Percentiles rank a stretch among this genome's conserved stretches.
phyloP scores from a whole-genome alignment of 2,888 invertebrate genomes.

The Trissoscelio sp. region DNA sequence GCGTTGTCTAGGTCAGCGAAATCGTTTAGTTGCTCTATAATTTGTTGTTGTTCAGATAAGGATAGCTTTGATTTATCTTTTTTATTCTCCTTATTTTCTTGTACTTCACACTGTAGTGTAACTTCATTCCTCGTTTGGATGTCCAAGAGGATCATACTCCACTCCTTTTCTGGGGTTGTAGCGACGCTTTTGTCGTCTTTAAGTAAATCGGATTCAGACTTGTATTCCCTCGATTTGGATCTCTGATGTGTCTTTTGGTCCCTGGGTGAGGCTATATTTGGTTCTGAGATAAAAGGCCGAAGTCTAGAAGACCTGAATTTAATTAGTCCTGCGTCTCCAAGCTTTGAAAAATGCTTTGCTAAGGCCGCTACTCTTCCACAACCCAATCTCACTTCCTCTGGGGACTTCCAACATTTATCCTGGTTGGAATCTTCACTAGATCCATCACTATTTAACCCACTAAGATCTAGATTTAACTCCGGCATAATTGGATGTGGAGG shows the following conservation, averaged over 20 bases:
- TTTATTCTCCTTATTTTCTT: slow-evolving; percentile 42
- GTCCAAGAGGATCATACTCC: slow-evolving; percentile 78
- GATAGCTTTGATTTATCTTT: slow-evolving; percentile 75
- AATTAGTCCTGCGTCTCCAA: slow-evolving; percentile 82
- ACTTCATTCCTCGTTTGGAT: slow-evolving; percentile 74
- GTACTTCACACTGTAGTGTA: slow-evolving; percentile 34
- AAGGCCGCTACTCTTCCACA: slow-evolving; percentile 89
- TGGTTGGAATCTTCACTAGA: slow-evolving; percentile 75
- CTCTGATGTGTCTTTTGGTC: slow-evolving; percentile 59
- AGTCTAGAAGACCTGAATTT: slow-evolving; percentile 77
- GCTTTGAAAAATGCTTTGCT: slow-evolving; percentile 87
- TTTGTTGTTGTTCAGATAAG: slow-evolving; percentile 76
- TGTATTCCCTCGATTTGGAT: slow-evolving; percentile 71
- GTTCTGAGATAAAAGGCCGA: slow-evolving; percentile 81
- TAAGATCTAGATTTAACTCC: slow-evolving; percentile 81
- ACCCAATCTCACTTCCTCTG: slow-evolving; percentile 88
- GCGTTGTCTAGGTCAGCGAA: slow-evolving; percentile 79
- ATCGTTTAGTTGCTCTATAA: slow-evolving; percentile 80
- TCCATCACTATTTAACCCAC: slow-evolving; percentile 78
- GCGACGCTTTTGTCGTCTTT: slow-evolving; percentile 72
- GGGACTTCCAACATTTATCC: slow-evolving; percentile 88
- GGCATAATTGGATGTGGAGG: slow-evolving; percentile 74
- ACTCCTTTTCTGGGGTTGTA: slow-evolving; percentile 75
- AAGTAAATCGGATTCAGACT: slow-evolving; percentile 79
- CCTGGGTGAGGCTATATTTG: slow-evolving; percentile 79